Evolutionary conservation across 2,888 invertebrate species (phyloP), one percentile per base, ranked within the genome.

Genomic region (Cabera pusaria): DNA sequence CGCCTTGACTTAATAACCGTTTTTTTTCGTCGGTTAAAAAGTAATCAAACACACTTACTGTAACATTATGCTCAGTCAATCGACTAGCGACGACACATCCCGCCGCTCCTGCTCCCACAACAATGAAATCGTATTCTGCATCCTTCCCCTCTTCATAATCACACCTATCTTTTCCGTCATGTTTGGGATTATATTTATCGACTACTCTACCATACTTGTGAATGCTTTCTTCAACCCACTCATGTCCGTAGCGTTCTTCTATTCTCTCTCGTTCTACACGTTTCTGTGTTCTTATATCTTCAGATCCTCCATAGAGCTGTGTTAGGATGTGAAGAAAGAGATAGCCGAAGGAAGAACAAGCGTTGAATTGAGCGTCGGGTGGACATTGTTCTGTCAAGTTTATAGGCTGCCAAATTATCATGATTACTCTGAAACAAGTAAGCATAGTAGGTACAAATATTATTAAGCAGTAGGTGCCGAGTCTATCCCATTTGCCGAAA

Each of bases 21-120:
- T n/a, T n/a, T n/a, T n/a, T n/a, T n/a, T n/a, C n/a, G n/a, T n/a
- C n/a, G n/a, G n/a, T n/a, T n/a, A n/a, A n/a, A n/a, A n/a, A n/a
- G n/a, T n/a, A n/a, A n/a, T n/a, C n/a, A n/a, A n/a, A n/a, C n/a
- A n/a, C n/a, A 42, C 52, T 41, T 24, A 81, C 82, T 59, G 65
- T 81, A 68, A 74, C 76, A 1, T 70, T 39, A 5, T 63, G 38
- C 3, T 63, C 72, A 1, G 78, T 64, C 7, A 83, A 34, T 37
- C 83, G 56, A 18, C 76, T 81, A 0, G 79, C 72, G 0, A 81
- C 65, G 0, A 83, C 74, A 20, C 80, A 77, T 0, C 83, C 83
- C 0, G 83, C 75, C 0, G 81, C 14, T 0, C 83, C 83, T 0
- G 81, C 83, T 0, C 82, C 83, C 0, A 83, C 77, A 0, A 83